Evolutionary conservation across 2,113 vertebrate species (phyloP).

Genomic region (Electrona antarctica): DNA sequence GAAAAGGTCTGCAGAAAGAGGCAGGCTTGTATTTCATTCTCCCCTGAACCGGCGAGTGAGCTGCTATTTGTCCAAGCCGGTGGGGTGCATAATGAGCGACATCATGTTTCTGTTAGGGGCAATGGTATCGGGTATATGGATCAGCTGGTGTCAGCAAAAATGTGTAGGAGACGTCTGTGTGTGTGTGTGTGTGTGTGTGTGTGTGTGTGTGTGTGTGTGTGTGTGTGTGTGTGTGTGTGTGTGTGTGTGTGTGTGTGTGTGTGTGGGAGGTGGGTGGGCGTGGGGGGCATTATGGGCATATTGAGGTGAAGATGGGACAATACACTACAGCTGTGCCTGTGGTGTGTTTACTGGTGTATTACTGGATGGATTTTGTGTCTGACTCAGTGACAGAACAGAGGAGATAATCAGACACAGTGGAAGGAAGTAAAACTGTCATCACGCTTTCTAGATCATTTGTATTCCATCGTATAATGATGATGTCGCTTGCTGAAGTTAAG

Average conservation of each 20-base stretch:
- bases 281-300: too few species aligned
- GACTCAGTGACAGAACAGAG: too few species aligned
- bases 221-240: too few species aligned
- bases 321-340: too few species aligned
- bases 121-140: slow-evolving; percentile 18
- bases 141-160: slow-evolving; percentile 28
- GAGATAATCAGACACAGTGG: too few species aligned
- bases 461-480: too few species aligned
- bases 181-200: too few species aligned
- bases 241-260: too few species aligned
- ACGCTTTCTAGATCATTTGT: too few species aligned
- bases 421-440: too few species aligned
- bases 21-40: slow-evolving; percentile 32
- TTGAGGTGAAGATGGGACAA: neutral
- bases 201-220: too few species aligned
- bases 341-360: neutral
- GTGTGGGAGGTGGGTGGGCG: neutral
- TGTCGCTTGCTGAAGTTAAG: too few species aligned
- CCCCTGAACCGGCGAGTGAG: slow-evolving; percentile 34
- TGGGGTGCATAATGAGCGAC: slow-evolving; percentile 20
- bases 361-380: neutral
- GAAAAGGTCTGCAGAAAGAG: neutral
- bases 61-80: slow-evolving; percentile 41
- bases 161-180: neutral
- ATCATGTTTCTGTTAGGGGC: slow-evolving; percentile 19